Base-by-base conservation (phyloP, 2,888 invertebrate genomes). In the Clunio marinus region DNA sequence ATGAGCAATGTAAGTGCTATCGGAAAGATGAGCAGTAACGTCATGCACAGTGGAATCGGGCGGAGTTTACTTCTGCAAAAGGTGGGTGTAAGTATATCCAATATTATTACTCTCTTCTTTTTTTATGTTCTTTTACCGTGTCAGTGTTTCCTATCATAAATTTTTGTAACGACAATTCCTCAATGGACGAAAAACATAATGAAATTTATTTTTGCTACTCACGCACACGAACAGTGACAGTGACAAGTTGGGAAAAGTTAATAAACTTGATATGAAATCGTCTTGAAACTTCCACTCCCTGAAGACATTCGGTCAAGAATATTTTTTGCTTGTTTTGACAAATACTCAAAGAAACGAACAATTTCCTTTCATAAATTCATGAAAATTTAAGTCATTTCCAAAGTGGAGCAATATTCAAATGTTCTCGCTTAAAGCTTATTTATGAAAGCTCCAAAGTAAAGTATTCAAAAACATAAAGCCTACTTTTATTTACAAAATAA, bases 41-140 rank as follows among this genome's bases (percentile, higher is more conserved):
- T 69, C 63, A 45, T 69, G 60, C 62, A 70, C 70, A 59, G 69
- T 69, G 32, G 70, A 70, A 69, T 69, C 69, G 60, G n/a, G n/a
- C 35, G 69, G 66, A 41, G 22, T 58, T 46, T 60, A 24, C 63
- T 41, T 5, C 10, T 24, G 32, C 66, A 66, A 7, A 66, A 66
- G 58, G 65, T 65, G 15, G 68, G 58, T 15, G 68, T 58, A 45
- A 58, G 68, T 68, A 15, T 45, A 25, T 24, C 32, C 5, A 32
- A 32, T 7, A 10, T 10, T 32, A 4, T 57, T 57, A 2, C 57
- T 27, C n/a, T 22, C 27, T n/a, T 24, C 25, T 22, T 17, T 25
- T 8, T 57, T 27, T 45, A 17, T 17, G 3, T 15, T 2, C 27
- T n/a, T n/a, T n/a, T n/a, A n/a, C n/a, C n/a, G n/a, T 57, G 25